phyloP scores from a whole-genome alignment of 1,140 invertebrate genomes.

The Magallana gigas region DNA sequence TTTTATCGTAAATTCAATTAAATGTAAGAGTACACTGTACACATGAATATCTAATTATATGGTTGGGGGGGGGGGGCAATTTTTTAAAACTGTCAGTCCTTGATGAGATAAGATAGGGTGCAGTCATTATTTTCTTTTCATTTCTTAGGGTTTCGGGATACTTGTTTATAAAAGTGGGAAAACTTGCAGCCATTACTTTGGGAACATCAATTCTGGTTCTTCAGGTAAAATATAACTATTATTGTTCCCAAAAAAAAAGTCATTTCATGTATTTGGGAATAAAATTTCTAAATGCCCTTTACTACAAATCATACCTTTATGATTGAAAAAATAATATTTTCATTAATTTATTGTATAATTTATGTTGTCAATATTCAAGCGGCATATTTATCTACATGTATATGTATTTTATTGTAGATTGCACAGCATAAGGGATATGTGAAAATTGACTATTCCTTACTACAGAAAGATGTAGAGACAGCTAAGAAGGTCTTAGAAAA shows the following conservation, averaged over 20 bases:
- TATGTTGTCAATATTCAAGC: not conserved
- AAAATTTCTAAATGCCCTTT: too few species aligned
- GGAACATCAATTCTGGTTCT: slow-evolving; percentile 93
- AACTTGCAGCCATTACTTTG: slow-evolving; percentile 91
- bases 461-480: slow-evolving; percentile 80
- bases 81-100: too few species aligned
- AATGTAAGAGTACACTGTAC: too few species aligned
- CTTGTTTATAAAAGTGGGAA: slow-evolving; percentile 94
- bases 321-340: not conserved
- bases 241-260: not conserved
- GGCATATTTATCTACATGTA: not conserved
- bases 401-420: slow-evolving; percentile 63
- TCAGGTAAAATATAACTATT: slow-evolving; percentile 82
- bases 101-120: too few species aligned
- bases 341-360: not conserved
- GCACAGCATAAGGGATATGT: slow-evolving; percentile 95
- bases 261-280: too few species aligned
- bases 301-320: not conserved
- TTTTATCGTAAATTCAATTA: too few species aligned
- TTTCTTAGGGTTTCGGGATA: slow-evolving; percentile 90
- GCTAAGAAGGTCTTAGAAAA: slow-evolving; percentile 57
- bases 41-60: too few species aligned
- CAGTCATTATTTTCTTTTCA: not conserved
- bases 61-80: too few species aligned
- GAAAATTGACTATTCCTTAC: slow-evolving; percentile 90